Evolutionary conservation across 92 coral and sea anemone species (phyloP), one percentile per base, ranked within the genome.

Genomic region (Paramuricea clavata): DNA sequence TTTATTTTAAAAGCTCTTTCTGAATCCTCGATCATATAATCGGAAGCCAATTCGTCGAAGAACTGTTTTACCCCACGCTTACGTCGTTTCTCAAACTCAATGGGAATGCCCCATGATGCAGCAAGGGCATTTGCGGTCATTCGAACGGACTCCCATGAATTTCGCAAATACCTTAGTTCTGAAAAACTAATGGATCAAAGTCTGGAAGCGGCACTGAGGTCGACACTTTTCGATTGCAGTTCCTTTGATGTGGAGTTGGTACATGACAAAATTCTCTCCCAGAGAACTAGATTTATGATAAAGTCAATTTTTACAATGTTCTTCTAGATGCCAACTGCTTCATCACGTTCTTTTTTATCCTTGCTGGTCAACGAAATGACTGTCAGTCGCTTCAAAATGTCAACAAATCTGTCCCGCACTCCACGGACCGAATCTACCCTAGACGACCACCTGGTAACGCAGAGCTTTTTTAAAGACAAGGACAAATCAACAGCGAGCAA

Each of bases 351-450:
- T 42, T n/a, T 49, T 49, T 75, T 75, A 27, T 71, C 54, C 49
- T 35, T 71, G 32, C 49, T 35, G 27, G 77, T 36, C 62, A 75
- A 75, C 33, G 81, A 75, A 42, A 75, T 42, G 60, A 42, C 60
- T 75, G 81, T 21, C 62, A 75, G 60, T 75, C 59, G 60, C 62
- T 27, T 75, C 35, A 75, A 42, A 49, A 49, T 75, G 62, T 75
- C 19, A 23, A 49, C 60, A 42, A 42, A 75, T 30, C 59, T 75
- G 33, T 75, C 81, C 41, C 62, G 5, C n/a, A 75, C 34, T 49
- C 34, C 81, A 43, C 81, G 81, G 59, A 75, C 62, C 11, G 81
- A 42, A 75, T 75, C 81, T 28, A 75, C 21, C 59, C 81, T 42
- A 19, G 81, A 75, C 62, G 60, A 42, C 64, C 59, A 75, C 39